Base-by-base conservation (phyloP, 2,888 invertebrate genomes). In the Cactoblastis cactorum region DNA sequence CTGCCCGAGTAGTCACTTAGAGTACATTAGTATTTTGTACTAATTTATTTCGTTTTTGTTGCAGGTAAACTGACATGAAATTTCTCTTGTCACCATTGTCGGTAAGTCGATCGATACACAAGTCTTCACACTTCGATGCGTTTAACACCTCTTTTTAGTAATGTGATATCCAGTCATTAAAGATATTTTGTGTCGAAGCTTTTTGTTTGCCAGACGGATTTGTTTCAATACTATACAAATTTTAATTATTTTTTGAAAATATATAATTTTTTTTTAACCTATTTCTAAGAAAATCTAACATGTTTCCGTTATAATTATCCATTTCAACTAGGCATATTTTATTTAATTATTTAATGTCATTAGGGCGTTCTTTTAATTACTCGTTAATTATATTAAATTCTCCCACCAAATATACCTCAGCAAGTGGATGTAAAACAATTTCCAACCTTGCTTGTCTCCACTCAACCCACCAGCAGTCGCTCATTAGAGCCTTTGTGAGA, bases 401-500 rank as follows among this genome's bases (percentile, higher is more conserved):
- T 12, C 15, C 9, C 11, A 2, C 5, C 37, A 37, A 2, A 15
- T 17, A 11, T 17, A 11, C 12, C 2, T 15, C 8, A 14, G 0
- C 9, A 14, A 43, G 28, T 43, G 14, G 14, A 28, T 32, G 11
- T 8, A 22, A 24, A 41, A n/a, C 17, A 43, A 32, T 43, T 28
- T 28, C 11, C 1, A 28, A n/a, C 28, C 14, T 28, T 12, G 18
- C 37, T 11, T 1, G n/a, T 3, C 22, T 35, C 22, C 43, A 14
- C 4, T 14, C 41, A 6, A 28, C 24, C 24, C 41, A 43, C 24
- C 41, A 24, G 43, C 41, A 14, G 14, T 1, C 14, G 14, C 43
- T 43, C 43, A 43, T 43, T 43, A 43, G 43, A 28, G 24, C 32
- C 15, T 43, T 43, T 43, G 43, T 43, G 24, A 43, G 43, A 43